Conservation (phyloP, 1,140 invertebrate genomes). For the Ptiloglossa arizonensis region DNA sequence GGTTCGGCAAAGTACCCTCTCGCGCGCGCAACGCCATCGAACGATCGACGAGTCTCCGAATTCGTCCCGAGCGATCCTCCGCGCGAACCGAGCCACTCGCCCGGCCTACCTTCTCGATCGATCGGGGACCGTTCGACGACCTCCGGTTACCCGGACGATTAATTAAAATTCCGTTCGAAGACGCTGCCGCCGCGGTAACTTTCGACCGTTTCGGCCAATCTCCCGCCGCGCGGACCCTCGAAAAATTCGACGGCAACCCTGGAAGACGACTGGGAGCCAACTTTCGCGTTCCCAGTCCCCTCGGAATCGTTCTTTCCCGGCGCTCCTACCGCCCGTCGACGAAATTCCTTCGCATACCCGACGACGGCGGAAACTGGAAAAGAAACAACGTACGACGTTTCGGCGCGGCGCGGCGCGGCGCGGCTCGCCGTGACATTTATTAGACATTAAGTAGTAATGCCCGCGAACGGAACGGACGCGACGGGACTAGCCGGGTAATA, state of each 20-base stretch:
- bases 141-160: slow-evolving; percentile 23
- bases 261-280: slow-evolving; percentile 61
- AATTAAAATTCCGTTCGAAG: slow-evolving; percentile 47
- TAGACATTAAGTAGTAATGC: slow-evolving; percentile 82
- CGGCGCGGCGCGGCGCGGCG: slow-evolving; percentile 63
- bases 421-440: slow-evolving; percentile 78
- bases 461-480: slow-evolving; percentile 73
- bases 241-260: slow-evolving; percentile 35
- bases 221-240: background rate
- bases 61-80: background rate
- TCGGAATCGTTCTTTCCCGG: slow-evolving; percentile 20
- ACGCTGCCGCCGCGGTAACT: slow-evolving; percentile 34
- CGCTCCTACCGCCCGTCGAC: background rate
- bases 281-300: slow-evolving; percentile 46
- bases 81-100: background rate
- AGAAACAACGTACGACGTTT: slow-evolving; percentile 62
- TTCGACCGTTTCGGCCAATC: slow-evolving; percentile 40
- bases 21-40: slow-evolving; percentile 36
- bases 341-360: slow-evolving; percentile 49
- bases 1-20: slow-evolving; percentile 35
- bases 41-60: slow-evolving; percentile 27
- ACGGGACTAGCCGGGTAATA: slow-evolving; percentile 77
- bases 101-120: too few species aligned
- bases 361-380: slow-evolving; percentile 27
- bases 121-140: slow-evolving; percentile 35